Percentiles rank a stretch among this genome's conserved stretches.
phyloP scores from a whole-genome alignment of 2,888 invertebrate genomes.

The Polymixis flavicincta region DNA sequence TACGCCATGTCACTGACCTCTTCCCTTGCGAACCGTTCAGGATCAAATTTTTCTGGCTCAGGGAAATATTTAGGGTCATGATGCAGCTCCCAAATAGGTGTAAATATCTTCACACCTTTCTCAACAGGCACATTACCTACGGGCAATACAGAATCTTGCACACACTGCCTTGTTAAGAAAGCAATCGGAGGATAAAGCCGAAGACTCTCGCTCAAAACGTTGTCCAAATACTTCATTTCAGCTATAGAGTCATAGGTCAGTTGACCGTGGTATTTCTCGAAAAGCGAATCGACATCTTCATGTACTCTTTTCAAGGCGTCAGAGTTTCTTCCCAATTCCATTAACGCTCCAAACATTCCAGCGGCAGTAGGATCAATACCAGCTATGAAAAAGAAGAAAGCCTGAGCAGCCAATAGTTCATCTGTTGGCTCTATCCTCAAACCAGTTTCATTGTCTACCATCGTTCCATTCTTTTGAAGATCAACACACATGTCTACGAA shows the following conservation, averaged over 20 bases:
- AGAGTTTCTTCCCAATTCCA: slow-evolving; percentile 76
- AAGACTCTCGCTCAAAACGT: slow-evolving; percentile 74
- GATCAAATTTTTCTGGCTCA: slow-evolving; percentile 84
- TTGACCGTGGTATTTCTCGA: slow-evolving; percentile 42
- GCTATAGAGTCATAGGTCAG: slow-evolving; percentile 25
- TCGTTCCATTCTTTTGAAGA: slow-evolving; percentile 75
- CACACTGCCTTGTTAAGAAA: slow-evolving; percentile 71
- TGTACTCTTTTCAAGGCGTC: slow-evolving; percentile 68
- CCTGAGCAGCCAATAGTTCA: slow-evolving; percentile 63
- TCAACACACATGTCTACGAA: slow-evolving; percentile 79
- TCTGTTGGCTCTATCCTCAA: slow-evolving; percentile 78
- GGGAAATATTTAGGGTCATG: slow-evolving; percentile 83
- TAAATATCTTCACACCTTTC: slow-evolving; percentile 75
- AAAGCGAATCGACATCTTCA: slow-evolving; percentile 49
- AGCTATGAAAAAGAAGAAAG: slow-evolving; percentile 69
- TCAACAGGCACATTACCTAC: slow-evolving; percentile 77
- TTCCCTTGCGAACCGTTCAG: slow-evolving; percentile 79
- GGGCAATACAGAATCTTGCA: slow-evolving; percentile 74
- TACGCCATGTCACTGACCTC: slow-evolving; percentile 74
- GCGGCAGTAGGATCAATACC: slow-evolving; percentile 77
- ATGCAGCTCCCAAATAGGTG: slow-evolving; percentile 80
- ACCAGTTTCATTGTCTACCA: slow-evolving; percentile 74
- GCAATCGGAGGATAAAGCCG: slow-evolving; percentile 79
- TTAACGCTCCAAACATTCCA: slow-evolving; percentile 66
- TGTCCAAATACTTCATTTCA: slow-evolving; percentile 73